Evolutionary conservation across 2,888 invertebrate genomes (phyloP).

Genomic region (Cosmorhoe ocellata): DNA sequence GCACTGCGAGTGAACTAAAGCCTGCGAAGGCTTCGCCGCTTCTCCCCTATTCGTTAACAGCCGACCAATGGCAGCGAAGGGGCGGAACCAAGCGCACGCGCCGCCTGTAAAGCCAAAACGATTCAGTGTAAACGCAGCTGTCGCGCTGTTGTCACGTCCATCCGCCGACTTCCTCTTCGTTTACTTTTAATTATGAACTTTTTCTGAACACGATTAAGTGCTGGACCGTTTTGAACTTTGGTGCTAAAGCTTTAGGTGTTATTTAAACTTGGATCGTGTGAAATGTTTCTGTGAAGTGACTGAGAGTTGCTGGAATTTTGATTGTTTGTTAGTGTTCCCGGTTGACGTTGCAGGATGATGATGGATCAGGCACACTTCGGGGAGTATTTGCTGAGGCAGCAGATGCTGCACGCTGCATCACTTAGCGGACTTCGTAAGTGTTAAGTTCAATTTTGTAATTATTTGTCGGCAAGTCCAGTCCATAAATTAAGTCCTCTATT

Average conservation of each 20-base stretch:
- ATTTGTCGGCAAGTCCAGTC: neutral
- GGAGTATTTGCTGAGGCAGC: constrained; percentile 76
- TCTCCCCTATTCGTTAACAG: constrained; percentile 56
- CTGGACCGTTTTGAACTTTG: constrained; percentile 37
- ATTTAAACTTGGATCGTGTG: constrained; percentile 38
- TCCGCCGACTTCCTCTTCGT: constrained; percentile 41
- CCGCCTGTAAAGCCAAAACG: constrained; percentile 57
- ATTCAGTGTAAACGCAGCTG: constrained; percentile 74
- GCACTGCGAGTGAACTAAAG: constrained; percentile 35
- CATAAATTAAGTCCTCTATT: too few species aligned
- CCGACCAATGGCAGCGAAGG: constrained; percentile 54
- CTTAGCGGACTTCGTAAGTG: constrained; percentile 72
- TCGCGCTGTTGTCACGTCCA: constrained; percentile 61
- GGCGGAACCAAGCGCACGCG: constrained; percentile 74
- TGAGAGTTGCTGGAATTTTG: constrained; percentile 43
- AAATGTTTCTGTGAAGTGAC: constrained; percentile 70
- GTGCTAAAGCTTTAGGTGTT: constrained; percentile 34
- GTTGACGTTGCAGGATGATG: constrained; percentile 60
- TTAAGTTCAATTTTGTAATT: constrained; percentile 20
- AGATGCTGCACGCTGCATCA: constrained; percentile 77
- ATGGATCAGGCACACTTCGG: constrained; percentile 79
- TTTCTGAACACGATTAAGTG: constrained; percentile 54
- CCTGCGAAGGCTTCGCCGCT: constrained; percentile 57
- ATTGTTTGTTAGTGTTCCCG: constrained; percentile 42
- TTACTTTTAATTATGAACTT: constrained; percentile 65